Evolutionary conservation across 2,797 vertebrate species (phyloP).

Genomic region (Enteromius radiatus): DNA sequence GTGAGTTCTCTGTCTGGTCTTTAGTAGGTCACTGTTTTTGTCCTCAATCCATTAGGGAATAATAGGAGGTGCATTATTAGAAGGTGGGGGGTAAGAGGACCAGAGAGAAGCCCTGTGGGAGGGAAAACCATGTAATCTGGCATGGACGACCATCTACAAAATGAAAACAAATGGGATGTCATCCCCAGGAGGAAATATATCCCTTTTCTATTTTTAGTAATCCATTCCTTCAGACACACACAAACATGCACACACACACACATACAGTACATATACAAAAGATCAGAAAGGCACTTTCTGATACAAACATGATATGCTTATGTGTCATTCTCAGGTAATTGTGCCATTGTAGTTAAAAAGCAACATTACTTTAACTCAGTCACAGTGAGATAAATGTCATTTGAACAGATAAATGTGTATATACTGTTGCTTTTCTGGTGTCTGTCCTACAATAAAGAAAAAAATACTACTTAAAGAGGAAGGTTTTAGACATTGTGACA

Average conservation of each 20-base stretch:
- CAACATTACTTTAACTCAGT: conserved; percentile 12
- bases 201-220: conserved; percentile 71
- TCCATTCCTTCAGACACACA: conserved; percentile 55
- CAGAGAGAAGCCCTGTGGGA: conserved; percentile 60
- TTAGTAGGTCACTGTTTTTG: conserved; percentile 73
- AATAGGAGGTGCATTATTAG: conserved; percentile 67
- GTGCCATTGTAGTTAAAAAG: conserved; percentile 1
- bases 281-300: background rate
- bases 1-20: conserved; percentile 68
- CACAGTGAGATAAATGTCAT: background rate
- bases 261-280: conserved; percentile 11
- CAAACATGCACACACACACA: conserved; percentile 34
- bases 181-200: conserved; percentile 73
- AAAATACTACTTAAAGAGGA: background rate
- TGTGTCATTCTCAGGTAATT: conserved; percentile 3
- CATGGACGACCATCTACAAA: conserved; percentile 72
- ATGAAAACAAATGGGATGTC: conserved; percentile 81
- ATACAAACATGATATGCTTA: background rate
- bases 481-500: background rate
- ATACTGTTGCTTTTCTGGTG: background rate
- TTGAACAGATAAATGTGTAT: background rate
- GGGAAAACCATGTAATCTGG: conserved; percentile 63
- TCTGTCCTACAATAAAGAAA: background rate
- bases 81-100: conserved; percentile 56
- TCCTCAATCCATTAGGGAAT: conserved; percentile 69